A percentile compares a stretch with the other conserved stretches of the same genome.
phyloP scores from a whole-genome alignment of 2,888 invertebrate species.

The Cybosia mesomella region DNA sequence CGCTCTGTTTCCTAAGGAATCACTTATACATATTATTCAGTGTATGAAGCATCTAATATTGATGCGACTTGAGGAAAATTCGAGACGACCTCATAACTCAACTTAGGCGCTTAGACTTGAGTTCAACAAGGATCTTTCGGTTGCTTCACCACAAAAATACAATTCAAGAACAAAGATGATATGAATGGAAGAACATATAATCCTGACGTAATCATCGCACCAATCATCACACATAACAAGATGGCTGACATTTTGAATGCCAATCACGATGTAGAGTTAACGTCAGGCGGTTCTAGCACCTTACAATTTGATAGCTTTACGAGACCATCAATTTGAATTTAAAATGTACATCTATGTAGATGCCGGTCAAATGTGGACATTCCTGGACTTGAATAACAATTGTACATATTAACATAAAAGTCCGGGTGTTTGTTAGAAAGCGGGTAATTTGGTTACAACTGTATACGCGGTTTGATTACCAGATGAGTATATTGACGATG shows the following conservation, averaged over 20 bases:
- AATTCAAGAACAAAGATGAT: slow-evolving; percentile 50
- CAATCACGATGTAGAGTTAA: slow-evolving; percentile 75
- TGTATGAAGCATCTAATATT: slow-evolving; percentile 23
- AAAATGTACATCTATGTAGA: slow-evolving; percentile 83
- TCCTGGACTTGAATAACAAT: slow-evolving; percentile 81
- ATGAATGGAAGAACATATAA: slow-evolving; percentile 68
- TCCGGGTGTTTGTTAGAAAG: slow-evolving; percentile 86
- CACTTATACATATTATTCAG: neutral
- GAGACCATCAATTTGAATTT: slow-evolving; percentile 85
- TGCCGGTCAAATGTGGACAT: slow-evolving; percentile 86
- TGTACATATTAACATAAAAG: slow-evolving; percentile 83
- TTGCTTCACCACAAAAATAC: slow-evolving; percentile 41
- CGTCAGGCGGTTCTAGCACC: slow-evolving; percentile 81
- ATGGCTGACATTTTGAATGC: slow-evolving; percentile 79
- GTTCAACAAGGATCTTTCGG: slow-evolving; percentile 32
- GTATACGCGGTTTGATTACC: slow-evolving; percentile 75
- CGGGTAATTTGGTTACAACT: slow-evolving; percentile 85
- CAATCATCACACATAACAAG: slow-evolving; percentile 70
- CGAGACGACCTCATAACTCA: slow-evolving; percentile 41
- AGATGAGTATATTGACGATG: slow-evolving; percentile 75
- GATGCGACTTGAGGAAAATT: slow-evolving; percentile 45
- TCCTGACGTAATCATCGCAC: slow-evolving; percentile 68
- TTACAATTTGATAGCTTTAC: slow-evolving; percentile 84
- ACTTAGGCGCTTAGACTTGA: slow-evolving; percentile 35
- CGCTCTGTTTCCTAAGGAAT: neutral